These are phyloP conservation scores for Proterorhinus semilunaris DNA, from an alignment of 2,113 vertebrate species.

Conservation along the genomic window DNA sequence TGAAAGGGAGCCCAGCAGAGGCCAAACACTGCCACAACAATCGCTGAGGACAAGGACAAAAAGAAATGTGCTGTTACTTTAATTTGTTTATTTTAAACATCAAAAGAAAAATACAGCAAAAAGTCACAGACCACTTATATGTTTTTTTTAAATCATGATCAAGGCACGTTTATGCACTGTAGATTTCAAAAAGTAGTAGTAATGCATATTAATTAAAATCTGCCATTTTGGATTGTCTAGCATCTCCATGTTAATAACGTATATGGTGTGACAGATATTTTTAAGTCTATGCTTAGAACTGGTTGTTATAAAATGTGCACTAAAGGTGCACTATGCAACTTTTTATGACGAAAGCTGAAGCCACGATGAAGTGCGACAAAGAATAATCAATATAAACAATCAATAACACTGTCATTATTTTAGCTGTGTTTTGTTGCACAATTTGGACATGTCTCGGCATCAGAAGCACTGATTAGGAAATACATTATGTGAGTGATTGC, in stretches of 20 bases:
- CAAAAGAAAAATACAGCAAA: not conserved
- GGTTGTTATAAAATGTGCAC: too few species aligned
- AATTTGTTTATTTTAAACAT: not conserved
- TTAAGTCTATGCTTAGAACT: too few species aligned
- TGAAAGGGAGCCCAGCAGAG: constrained; percentile 78
- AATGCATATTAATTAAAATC: too few species aligned
- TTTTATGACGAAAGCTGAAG: not conserved
- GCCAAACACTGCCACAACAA: constrained; percentile 71
- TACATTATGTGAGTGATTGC: not conserved
- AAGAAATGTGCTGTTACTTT: not conserved
- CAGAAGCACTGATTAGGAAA: constrained; percentile 16
- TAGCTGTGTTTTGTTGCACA: not conserved
- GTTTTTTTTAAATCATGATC: too few species aligned
- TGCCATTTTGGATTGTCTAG: too few species aligned
- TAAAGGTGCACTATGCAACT: too few species aligned
- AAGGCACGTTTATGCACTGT: too few species aligned
- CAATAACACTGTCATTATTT: constrained; percentile 5
- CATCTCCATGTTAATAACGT: too few species aligned
- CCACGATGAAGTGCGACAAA: not conserved
- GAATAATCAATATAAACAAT: constrained; percentile 18
- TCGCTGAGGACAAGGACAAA: constrained; percentile 42
- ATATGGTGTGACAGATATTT: too few species aligned
- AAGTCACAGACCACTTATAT: not conserved
- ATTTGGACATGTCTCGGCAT: constrained; percentile 34
- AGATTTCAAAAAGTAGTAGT: too few species aligned